phyloP scores from a whole-genome alignment of 2,888 invertebrate species.

The Ectemnius continuus region DNA sequence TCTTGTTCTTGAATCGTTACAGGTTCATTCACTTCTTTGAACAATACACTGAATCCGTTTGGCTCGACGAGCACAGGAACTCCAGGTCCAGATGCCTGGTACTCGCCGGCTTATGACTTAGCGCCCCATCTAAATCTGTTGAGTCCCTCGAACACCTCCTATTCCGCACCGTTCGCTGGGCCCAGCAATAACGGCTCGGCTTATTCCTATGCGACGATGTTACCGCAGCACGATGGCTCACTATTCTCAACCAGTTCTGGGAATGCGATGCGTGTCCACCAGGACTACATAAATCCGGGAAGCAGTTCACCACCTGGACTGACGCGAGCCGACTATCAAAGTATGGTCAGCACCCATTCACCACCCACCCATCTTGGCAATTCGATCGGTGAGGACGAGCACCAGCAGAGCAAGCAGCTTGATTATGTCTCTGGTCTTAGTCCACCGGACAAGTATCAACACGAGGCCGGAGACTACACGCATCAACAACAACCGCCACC shows the following conservation, averaged over 20 bases:
- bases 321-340: slow-evolving; percentile 73
- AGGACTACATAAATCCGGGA: slow-evolving; percentile 83
- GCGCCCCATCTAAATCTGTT: slow-evolving; percentile 87
- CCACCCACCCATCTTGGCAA: slow-evolving; percentile 71
- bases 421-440: slow-evolving; percentile 75
- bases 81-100: slow-evolving; percentile 88
- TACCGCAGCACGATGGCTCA: slow-evolving; percentile 87
- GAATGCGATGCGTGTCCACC: slow-evolving; percentile 81
- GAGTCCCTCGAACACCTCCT: slow-evolving; percentile 84
- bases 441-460: slow-evolving; percentile 80
- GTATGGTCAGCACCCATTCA: slow-evolving; percentile 73
- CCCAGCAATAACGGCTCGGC: slow-evolving; percentile 74
- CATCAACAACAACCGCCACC: slow-evolving; percentile 73
- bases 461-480: slow-evolving; percentile 82
- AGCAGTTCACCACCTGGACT: slow-evolving; percentile 83
- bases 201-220: slow-evolving; percentile 79
- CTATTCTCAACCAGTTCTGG: slow-evolving; percentile 81
- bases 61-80: slow-evolving; percentile 79
- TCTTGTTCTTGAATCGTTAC: neutral
- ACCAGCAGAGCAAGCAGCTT: slow-evolving; percentile 69
- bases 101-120: slow-evolving; percentile 88
- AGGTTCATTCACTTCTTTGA: slow-evolving; percentile 81
- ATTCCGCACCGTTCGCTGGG: slow-evolving; percentile 81
- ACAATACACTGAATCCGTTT: slow-evolving; percentile 82
- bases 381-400: slow-evolving; percentile 74